Base-by-base conservation (phyloP, 1,140 invertebrate species). In the Macrostomum lignano region DNA sequence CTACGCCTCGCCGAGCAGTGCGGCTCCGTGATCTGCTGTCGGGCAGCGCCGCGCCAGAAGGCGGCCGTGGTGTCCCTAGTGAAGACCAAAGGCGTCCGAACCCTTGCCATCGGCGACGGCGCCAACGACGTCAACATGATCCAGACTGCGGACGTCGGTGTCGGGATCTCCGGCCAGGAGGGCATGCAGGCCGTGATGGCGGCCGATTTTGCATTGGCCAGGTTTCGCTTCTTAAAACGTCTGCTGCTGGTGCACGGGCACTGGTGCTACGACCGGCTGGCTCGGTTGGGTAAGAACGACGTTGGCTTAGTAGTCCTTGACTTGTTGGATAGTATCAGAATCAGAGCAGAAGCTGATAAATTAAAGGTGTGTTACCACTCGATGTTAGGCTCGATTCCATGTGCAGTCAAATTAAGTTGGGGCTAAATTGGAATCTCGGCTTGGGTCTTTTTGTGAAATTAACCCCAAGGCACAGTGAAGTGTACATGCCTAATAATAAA, bases 71-170 rank as follows among this genome's bases (percentile, higher is more conserved):
- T 96, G 22, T 79, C 93, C 54, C 60, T 96, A 30, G 46, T 62
- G 13, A 93, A 91, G 58, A 73, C 75, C 51, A 74, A 72, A 53
- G 51, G 78, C 65, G 50, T 81, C 79, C 2, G 78, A 13, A 93
- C 84, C 13, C 58, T 94, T 25, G 75, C 84, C 3, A 84, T 94
- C 40, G 70, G 91, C 2, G 91, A 98, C 62, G 88, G 91, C 4
- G 91, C 88, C 33, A 98, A 98, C 56, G 91, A 98, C 60, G 88
- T 98, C 15, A 91, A 79, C 21, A 98, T 98, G 88, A 96, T 96
- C 39, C 96, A 94, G 70, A 78, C 76, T 21, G 86, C 84, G 1
- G 78, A 93, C 53, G 73, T 96, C 5, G 86, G 86, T 5, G 70
- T 96, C 10, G 68, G 68, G 24, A 75, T 94, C 33, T 81, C 76